Evolutionary conservation across 2,797 vertebrate genomes (phyloP).

Genomic region (Lacerta viridis): DNA sequence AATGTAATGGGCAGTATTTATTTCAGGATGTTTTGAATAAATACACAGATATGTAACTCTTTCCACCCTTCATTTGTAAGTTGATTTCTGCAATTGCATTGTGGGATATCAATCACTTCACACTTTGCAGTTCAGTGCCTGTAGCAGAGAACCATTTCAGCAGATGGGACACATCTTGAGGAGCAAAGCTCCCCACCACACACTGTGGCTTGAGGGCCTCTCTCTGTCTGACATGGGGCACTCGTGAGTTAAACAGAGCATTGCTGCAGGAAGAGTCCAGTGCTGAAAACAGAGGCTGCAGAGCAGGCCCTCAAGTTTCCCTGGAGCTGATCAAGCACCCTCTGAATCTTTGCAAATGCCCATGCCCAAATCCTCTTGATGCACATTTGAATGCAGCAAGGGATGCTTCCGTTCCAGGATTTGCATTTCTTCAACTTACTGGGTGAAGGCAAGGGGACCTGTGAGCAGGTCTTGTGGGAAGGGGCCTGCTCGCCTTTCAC

Average conservation of each 20-base stretch:
- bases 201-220: not conserved
- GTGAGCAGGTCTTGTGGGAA: constrained; percentile 80
- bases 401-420: not conserved
- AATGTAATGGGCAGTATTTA: too few relatives aligned
- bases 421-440: constrained; percentile 81
- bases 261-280: not conserved
- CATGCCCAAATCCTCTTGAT: too few relatives aligned
- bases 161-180: too few relatives aligned
- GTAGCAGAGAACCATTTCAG: not conserved
- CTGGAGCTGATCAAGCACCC: not conserved
- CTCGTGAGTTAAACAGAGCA: not conserved
- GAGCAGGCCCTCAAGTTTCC: not conserved
- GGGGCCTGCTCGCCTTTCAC: constrained; percentile 88
- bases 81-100: not conserved
- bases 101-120: not conserved
- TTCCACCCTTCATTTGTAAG: not conserved
- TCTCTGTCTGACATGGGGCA: too few relatives aligned
- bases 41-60: too few relatives aligned
- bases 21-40: too few relatives aligned
- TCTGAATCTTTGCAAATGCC: not conserved
- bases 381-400: not conserved
- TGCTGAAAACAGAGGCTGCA: not conserved
- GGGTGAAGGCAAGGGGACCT: constrained; percentile 80
- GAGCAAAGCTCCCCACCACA: too few relatives aligned
- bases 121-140: not conserved